A percentile compares a stretch with the other conserved stretches of the same genome.
Conservation (phyloP, 2,888 invertebrate species). For the Drosophila ustulata region DNA sequence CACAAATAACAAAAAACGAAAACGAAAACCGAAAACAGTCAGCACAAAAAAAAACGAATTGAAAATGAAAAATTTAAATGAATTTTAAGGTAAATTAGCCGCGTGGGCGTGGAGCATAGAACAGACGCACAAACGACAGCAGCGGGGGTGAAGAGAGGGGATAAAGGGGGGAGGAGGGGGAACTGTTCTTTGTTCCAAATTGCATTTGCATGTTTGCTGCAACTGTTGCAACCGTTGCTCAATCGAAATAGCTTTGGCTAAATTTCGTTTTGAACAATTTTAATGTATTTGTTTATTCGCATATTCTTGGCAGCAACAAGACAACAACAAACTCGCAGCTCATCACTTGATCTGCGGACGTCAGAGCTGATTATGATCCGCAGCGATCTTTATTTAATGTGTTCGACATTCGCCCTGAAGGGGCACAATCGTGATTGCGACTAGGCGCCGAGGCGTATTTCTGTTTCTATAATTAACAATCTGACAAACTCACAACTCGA, state of each 20-base stretch:
- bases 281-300: slow-evolving; percentile 37
- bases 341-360: slow-evolving; percentile 36
- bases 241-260: slow-evolving; percentile 22
- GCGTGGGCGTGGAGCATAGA: slow-evolving; percentile 61
- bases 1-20: background rate
- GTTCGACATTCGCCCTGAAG: slow-evolving; percentile 8
- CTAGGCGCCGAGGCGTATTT: slow-evolving; percentile 10
- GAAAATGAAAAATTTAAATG: slow-evolving; percentile 55
- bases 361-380: slow-evolving; percentile 37
- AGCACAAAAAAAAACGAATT: slow-evolving; percentile 24
- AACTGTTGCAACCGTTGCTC: slow-evolving; percentile 34
- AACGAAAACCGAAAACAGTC: slow-evolving; percentile 4
- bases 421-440: background rate
- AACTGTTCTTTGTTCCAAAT: slow-evolving; percentile 42
- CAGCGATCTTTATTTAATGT: slow-evolving; percentile 2
- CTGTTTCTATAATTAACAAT: background rate
- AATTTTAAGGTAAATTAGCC: slow-evolving; percentile 78
- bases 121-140: slow-evolving; percentile 32
- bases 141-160: background rate
- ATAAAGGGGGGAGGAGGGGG: background rate
- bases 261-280: slow-evolving; percentile 12
- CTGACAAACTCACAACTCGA: background rate
- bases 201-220: slow-evolving; percentile 50
- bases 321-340: slow-evolving; percentile 3
- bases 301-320: slow-evolving; percentile 22